Percentiles rank a stretch among this genome's conserved stretches.
phyloP scores from a whole-genome alignment of 2,113 vertebrate species.

The Mohoua ochrocephala region DNA sequence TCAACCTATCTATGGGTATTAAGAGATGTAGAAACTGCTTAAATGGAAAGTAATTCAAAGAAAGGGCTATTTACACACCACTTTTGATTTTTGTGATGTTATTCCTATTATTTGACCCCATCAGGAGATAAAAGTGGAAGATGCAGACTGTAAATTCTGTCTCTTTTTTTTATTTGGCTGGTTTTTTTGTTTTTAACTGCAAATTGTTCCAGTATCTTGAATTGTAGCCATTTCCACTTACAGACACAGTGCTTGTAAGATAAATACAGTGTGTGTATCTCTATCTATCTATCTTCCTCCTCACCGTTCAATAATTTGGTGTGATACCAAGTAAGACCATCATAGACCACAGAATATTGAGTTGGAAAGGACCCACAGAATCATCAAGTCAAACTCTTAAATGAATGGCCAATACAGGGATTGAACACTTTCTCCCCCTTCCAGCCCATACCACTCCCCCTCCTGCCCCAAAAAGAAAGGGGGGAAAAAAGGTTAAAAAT shows the following conservation, averaged over 20 bases:
- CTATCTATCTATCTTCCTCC: neutral
- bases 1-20: neutral
- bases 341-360: neutral
- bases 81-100: neutral
- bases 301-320: neutral
- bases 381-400: neutral
- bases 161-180: neutral
- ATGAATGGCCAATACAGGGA: neutral
- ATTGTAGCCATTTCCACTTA: neutral
- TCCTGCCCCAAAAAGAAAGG: fast-evolving
- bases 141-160: neutral
- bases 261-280: neutral
- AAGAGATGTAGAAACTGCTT: neutral
- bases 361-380: neutral
- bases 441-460: fast-evolving
- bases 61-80: neutral
- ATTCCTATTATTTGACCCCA: neutral
- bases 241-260: neutral
- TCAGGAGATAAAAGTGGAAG: neutral
- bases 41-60: neutral
- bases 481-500: neutral
- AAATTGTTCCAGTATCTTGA: neutral
- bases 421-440: neutral
- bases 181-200: neutral
- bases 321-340: neutral